Evolutionary conservation across 2,797 vertebrate species (phyloP), one percentile per base, ranked within the genome.

Genomic region (Nannoperca australis): DNA sequence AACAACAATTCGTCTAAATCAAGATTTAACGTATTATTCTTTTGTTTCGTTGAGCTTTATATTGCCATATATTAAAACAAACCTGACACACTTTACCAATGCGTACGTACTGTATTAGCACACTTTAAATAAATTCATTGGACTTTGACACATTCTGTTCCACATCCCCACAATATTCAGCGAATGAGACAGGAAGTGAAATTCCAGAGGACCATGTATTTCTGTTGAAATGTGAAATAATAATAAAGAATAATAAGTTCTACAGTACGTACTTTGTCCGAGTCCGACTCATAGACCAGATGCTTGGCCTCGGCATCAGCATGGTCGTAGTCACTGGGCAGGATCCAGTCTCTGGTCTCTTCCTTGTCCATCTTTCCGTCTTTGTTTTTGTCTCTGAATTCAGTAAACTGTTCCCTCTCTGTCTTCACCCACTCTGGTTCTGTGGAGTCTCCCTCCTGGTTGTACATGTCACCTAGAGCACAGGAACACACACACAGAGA

Each of bases 361-460:
- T 98, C 97, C 70, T 96, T 97, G 94, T 99, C 97, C 98, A 99
- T 99, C 70, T 96, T 97, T 0, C 98, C 98, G 0, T 99, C 98
- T 47, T 95, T 96, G 92, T 99, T 99, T 89, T 98, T 98, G 90
- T 99, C 98, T 72, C 98, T 94, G 91, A 99, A 99, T 51, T 99
- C 98, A 10, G 96, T 95, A 36, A 99, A 99, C 59, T 99, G 98
- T 14, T 99, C 97, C 64, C 97, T 91, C 86, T 99, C 98, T 0
- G 97, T 98, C 90, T 96, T 98, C 71, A 99, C 98, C 98, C 98
- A 99, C 63, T 99, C 98, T 0, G 98, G 98, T 44, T 99, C 98
- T 1, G 96, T 88, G 0, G 94, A 81, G 0, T 97, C 97, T 0
- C 96, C 96, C 0, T 98, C 96, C 15, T 97, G 97, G 92, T 96